These are phyloP conservation scores for Sebastes diploproa DNA, from an alignment of 2,797 vertebrate species.

Conservation along the genomic window DNA sequence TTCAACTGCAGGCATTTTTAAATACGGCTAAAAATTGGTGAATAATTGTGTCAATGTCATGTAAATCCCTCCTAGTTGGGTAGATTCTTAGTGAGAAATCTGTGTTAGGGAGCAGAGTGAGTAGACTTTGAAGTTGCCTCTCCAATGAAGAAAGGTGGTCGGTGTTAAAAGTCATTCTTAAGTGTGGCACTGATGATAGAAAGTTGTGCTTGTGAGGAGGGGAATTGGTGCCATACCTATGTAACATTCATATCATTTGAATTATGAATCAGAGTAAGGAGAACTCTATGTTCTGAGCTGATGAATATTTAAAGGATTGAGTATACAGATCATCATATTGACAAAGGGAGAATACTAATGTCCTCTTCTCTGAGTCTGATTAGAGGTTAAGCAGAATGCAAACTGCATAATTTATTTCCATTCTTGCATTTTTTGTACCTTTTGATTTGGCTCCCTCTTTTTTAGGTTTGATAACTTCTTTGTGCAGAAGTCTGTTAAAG, in stretches of 20 bases:
- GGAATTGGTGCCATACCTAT: constrained; percentile 77
- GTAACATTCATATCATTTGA: constrained; percentile 87
- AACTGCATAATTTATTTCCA: constrained; percentile 85
- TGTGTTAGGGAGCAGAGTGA: constrained; percentile 26
- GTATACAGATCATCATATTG: constrained; percentile 87
- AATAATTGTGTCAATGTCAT: constrained; percentile 15
- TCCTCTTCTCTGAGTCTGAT: constrained; percentile 78
- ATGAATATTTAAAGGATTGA: constrained; percentile 87
- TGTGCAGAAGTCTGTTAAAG: constrained; percentile 54
- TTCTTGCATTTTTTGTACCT: constrained; percentile 75
- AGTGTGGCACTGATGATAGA: constrained; percentile 72
- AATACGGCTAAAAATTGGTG: neutral
- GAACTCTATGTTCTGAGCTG: constrained; percentile 79
- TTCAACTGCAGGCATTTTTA: neutral
- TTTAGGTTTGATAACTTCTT: constrained; percentile 66
- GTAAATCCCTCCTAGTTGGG: constrained; percentile 7
- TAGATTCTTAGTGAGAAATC: constrained; percentile 22
- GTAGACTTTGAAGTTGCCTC: constrained; percentile 58
- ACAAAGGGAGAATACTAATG: constrained; percentile 87
- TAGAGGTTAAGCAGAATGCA: constrained; percentile 85
- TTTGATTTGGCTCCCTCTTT: constrained; percentile 69
- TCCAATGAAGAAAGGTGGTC: constrained; percentile 47
- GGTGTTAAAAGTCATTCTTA: constrained; percentile 74
- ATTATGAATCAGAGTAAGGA: constrained; percentile 86
- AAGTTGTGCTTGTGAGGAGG: constrained; percentile 67